A percentile compares a stretch with the other conserved stretches of the same genome.
phyloP scores from a whole-genome alignment of 2,888 invertebrate genomes.

The Lithophane socia region DNA sequence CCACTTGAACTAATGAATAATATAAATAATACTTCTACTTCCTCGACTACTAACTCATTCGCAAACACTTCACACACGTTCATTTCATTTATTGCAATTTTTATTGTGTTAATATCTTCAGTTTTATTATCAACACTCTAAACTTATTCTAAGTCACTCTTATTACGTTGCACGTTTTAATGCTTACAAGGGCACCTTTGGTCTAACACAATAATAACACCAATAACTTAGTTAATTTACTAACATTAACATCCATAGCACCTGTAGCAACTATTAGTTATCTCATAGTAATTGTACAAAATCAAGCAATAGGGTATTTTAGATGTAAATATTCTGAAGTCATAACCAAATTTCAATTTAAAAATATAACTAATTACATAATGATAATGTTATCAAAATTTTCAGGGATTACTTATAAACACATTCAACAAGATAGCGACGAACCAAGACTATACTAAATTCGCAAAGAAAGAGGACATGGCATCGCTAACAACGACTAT shows the following conservation, averaged over 20 bases:
- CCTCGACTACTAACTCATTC: slow-evolving; percentile 52
- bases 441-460: slow-evolving; percentile 84
- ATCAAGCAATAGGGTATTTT: slow-evolving; percentile 34
- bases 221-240: slow-evolving; percentile 40
- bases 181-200: slow-evolving; percentile 54
- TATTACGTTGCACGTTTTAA: slow-evolving; percentile 57
- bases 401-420: slow-evolving; percentile 88
- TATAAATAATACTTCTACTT: slow-evolving; percentile 39
- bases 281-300: slow-evolving; percentile 46
- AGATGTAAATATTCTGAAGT: slow-evolving; percentile 36
- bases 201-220: slow-evolving; percentile 30
- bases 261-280: slow-evolving; percentile 49
- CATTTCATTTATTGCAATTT: slow-evolving; percentile 48
- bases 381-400: slow-evolving; percentile 70
- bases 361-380: slow-evolving; percentile 42
- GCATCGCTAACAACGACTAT: slow-evolving; percentile 80
- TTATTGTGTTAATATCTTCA: slow-evolving; percentile 14
- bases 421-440: slow-evolving; percentile 87
- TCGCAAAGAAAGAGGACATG: slow-evolving; percentile 76
- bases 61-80: slow-evolving; percentile 34
- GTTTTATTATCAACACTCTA: slow-evolving; percentile 5
- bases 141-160: slow-evolving; percentile 17
- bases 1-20: slow-evolving; percentile 59
- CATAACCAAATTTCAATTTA: slow-evolving; percentile 24
- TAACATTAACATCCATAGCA: slow-evolving; percentile 50